Evolutionary conservation across 2,888 invertebrate species (phyloP).

Genomic region (Phaonia tiefii): DNA sequence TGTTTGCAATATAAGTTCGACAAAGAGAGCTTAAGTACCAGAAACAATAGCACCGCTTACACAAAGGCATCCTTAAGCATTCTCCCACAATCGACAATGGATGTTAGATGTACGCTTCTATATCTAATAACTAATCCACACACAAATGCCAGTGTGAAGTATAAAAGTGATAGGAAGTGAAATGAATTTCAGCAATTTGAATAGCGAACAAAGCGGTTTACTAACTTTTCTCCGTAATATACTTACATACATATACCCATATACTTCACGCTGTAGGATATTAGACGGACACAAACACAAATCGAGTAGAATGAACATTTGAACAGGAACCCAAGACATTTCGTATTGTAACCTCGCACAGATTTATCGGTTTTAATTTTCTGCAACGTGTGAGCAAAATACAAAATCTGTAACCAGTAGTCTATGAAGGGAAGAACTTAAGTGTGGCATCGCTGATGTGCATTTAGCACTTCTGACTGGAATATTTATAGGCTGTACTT

Average conservation of each 20-base stretch:
- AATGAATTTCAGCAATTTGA: conserved; percentile 50
- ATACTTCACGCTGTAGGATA: too few relatives aligned
- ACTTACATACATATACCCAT: too few relatives aligned
- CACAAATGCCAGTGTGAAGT: too few relatives aligned
- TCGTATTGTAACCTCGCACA: conserved; percentile 29
- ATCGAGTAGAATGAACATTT: too few relatives aligned
- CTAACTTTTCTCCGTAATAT: too few relatives aligned
- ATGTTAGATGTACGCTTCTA: neutral
- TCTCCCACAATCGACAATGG: neutral
- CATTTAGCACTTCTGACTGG: too few relatives aligned
- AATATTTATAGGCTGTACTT: too few relatives aligned
- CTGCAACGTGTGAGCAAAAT: conserved; percentile 31
- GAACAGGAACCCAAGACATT: conserved; percentile 7
- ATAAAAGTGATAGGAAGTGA: conserved; percentile 1
- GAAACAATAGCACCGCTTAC: conserved; percentile 27
- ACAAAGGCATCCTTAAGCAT: neutral
- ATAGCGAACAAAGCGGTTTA: conserved; percentile 37
- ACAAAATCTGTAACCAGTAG: too few relatives aligned
- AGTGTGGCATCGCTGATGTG: too few relatives aligned
- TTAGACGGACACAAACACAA: too few relatives aligned
- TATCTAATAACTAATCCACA: too few relatives aligned
- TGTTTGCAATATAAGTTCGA: conserved; percentile 45
- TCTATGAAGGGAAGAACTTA: too few relatives aligned
- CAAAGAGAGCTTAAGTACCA: conserved; percentile 35
- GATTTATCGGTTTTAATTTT: conserved; percentile 57